Evolutionary conservation across 2,888 invertebrate genomes (phyloP), one percentile per base, ranked within the genome.

Genomic region (Litoditis marina): DNA sequence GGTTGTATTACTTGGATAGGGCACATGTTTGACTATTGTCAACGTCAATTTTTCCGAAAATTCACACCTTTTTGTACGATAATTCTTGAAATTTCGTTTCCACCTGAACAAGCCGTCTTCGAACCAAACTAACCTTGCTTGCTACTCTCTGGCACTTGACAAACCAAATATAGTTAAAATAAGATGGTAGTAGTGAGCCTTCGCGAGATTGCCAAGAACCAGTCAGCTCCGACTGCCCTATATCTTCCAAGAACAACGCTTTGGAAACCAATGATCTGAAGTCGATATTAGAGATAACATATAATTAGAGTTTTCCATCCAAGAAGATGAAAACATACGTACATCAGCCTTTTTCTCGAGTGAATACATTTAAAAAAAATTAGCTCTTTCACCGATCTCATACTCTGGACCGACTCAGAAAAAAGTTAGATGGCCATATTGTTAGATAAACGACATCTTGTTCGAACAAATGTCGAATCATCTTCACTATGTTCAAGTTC

Each of bases 211-310:
- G 16, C 13, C 19, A 39, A 11, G 31, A 30, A 0, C 73, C 68
- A n/a, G 60, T 59, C 2, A 63, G 47, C 42, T 71, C 66, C 0
- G 75, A 72, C 36, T 74, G 64, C 28, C 67, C 66, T 2, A 76
- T 30, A 52, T 73, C 70, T 62, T 76, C 76, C 2, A 74, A 54
- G 47, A 71, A 73, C 8, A 76, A 49, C 11, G 75, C 75, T 25
- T 68, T 68, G 54, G 68, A 65, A 13, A 76, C 67, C 0, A 73
- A 61, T n/a, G 66, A 60, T 60, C 73, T 73, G 57, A 25, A 62
- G 54, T 8, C 32, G 1, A 13, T 16, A 5, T 28, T 27, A 4
- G 8, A 27, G 31, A 22, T 19, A 19, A 5, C 22, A 50, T 5
- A 31, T 46, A 13, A 44, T 30, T 34, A 16, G 22, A 19, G 31